These are phyloP conservation scores for Nixonia krombeini DNA, from an alignment of 1,140 invertebrate species.

Conservation along the genomic window DNA sequence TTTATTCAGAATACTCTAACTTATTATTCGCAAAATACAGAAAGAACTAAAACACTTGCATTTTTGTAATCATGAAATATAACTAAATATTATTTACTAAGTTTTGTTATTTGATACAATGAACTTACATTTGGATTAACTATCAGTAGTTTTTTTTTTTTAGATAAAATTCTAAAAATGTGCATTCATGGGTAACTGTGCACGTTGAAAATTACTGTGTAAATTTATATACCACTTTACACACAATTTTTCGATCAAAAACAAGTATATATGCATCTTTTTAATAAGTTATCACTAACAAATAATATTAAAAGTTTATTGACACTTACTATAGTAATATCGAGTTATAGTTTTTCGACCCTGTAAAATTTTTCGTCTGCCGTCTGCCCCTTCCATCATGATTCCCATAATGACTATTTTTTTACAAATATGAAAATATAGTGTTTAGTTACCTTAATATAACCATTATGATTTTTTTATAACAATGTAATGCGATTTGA, in stretches of 20 bases:
- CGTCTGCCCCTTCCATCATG: slow-evolving; percentile 78
- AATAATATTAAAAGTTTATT: slow-evolving; percentile 11
- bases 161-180: too few species aligned
- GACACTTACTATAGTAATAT: slow-evolving; percentile 76
- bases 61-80: background rate
- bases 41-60: background rate
- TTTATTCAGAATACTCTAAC: too few species aligned
- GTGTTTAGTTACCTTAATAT: too few species aligned
- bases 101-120: background rate
- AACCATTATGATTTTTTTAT: slow-evolving; percentile 3
- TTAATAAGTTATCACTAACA: background rate
- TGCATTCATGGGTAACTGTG: too few species aligned
- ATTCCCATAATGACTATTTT: slow-evolving; percentile 77
- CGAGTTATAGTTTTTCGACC: slow-evolving; percentile 82
- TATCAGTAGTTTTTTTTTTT: slow-evolving; percentile 7
- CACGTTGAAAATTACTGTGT: too few species aligned
- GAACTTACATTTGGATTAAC: background rate
- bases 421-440: slow-evolving; percentile 31
- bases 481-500: background rate
- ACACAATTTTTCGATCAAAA: too few species aligned
- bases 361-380: slow-evolving; percentile 80
- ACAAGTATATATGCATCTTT: background rate
- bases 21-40: slow-evolving; percentile 11
- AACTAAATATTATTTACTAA: background rate
- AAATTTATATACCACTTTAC: too few species aligned